Evolutionary conservation across 2,888 invertebrate genomes (phyloP), one percentile per base, ranked within the genome.

Genomic region (Ecliptopera silaceata): DNA sequence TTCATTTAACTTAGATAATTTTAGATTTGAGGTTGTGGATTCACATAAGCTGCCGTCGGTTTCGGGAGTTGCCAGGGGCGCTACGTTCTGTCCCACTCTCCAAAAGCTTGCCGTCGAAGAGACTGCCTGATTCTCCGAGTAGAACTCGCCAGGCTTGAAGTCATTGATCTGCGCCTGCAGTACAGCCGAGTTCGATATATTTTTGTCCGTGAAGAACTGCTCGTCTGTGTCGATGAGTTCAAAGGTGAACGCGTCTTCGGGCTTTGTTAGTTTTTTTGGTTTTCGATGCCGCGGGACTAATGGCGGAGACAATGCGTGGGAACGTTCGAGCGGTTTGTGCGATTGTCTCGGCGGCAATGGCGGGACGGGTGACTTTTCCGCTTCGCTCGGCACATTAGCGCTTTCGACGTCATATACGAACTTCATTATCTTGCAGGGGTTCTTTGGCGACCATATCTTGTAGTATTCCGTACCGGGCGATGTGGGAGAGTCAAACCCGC

Each of bases 191-290:
- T 87, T 88, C n/a, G 84, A 82, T 57, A 90, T 90, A 63, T 89
- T 88, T 66, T 89, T 91, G 64, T 91, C 91, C 1, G 90, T 89
- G 69, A 89, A 89, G 70, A 88, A 91, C 62, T 92, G 92, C 75
- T 96, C 97, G 74, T 97, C 97, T 10, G 95, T 96, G 72, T 97
- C 97, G 59, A 97, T 95, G 56, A 97, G 93, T 80, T 97, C 97
- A 79, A 96, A 97, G 65, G 94, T 95, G 77, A 97, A 97, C 43
- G 95, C 94, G 78, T 96, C 96, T 78, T 96, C 96, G 38, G 94
- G 94, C 62, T 92, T 92, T 41, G 91, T 83, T 56, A 93, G 79
- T 72, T 92, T 93, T 80, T 94, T 94, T 62, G 94, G 94, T 82
- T 95, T 95, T 71, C 94, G 92, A 72, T 94, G 93, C 57, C 94